Base-by-base conservation (phyloP, 2,113 vertebrate genomes). In the Protobothrops flavoviridis region DNA sequence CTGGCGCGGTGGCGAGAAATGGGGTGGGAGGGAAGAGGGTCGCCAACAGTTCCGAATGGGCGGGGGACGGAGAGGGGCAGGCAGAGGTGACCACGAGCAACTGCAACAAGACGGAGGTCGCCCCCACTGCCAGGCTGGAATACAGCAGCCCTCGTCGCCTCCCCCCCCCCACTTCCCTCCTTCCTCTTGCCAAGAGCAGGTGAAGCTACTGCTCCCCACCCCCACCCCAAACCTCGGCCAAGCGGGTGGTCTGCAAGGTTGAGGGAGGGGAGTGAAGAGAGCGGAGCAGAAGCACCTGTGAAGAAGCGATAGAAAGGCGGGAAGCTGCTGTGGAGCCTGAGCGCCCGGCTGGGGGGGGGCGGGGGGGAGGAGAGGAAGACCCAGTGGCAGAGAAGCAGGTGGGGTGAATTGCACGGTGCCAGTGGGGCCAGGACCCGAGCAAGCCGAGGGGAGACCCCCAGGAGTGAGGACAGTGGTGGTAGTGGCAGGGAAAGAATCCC, bases 71-170 rank as follows among this genome's bases (percentile, higher is more conserved):
- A 13, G 59, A 15, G 20, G 4, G 4, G 55, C 50, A 33, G 91
- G 33, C 64, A 92, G 93, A 87, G 69, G 88, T 43, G 81, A 93
- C 69, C 69, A 74, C n/a, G 69, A 48, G 24, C 21, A 26, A 50
- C 88, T 69, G 57, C 92, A 87, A 87, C 88, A 5, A 64, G 57
- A 23, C 95, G 64, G 93, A 85, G 91, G 91, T 48, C 55, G 53
- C 21, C 74, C 1, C n/a, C 85, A 11, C 57, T 1, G 23, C 85
- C 26, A 85, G 92, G 92, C 91, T 86, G 91, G 90, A 81, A 92
- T 29, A 39, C 92, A 24, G 85, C 74, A 39, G 11, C 24, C 24
- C 24, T 39, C 3, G 39, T 33, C 45, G 6, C 52, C 48, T 50
- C 8, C 4, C 11, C 15, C 11, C 15, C 26, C 12, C 23, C 7